Percentiles rank a stretch among this genome's conserved stretches.
Evolutionary conservation across 2,797 vertebrate species (phyloP).

Genomic region (Dendrocincla tyrannina): DNA sequence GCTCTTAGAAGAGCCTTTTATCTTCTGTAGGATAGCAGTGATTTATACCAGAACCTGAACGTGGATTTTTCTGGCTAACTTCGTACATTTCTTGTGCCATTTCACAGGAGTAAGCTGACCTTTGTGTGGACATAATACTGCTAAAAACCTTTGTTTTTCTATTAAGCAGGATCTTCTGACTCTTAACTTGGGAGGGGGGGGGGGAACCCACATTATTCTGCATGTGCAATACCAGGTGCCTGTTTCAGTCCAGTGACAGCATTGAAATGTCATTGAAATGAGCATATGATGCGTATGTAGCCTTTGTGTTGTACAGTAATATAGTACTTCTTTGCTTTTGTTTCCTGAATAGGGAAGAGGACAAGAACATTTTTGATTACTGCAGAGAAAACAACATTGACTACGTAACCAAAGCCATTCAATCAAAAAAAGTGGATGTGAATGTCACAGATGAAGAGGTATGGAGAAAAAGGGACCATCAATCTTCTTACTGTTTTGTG

Average conservation of each 20-base stretch:
- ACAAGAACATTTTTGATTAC: conserved; percentile 98
- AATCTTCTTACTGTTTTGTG: background rate
- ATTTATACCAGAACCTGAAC: background rate
- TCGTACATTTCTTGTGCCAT: background rate
- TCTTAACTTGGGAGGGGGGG: background rate
- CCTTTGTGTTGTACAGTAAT: conserved; percentile 41
- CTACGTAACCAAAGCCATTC: conserved; percentile 88
- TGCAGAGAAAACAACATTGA: conserved; percentile 98
- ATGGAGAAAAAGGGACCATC: conserved; percentile 50
- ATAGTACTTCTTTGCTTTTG: conserved; percentile 14
- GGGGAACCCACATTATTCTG: background rate
- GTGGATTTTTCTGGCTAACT: background rate
- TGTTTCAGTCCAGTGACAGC: background rate
- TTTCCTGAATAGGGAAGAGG: conserved; percentile 88
- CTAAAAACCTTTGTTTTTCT: background rate
- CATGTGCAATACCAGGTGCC: background rate
- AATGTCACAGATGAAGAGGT: conserved; percentile 95
- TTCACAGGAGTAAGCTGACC: background rate
- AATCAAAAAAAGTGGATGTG: conserved; percentile 87
- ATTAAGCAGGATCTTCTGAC: background rate
- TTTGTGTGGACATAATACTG: background rate
- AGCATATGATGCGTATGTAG: background rate
- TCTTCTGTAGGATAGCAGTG: background rate
- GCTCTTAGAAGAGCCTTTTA: background rate
- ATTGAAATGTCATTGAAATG: background rate